Conservation (phyloP, 1,140 invertebrate genomes). For the Drosophila bifasciata region DNA sequence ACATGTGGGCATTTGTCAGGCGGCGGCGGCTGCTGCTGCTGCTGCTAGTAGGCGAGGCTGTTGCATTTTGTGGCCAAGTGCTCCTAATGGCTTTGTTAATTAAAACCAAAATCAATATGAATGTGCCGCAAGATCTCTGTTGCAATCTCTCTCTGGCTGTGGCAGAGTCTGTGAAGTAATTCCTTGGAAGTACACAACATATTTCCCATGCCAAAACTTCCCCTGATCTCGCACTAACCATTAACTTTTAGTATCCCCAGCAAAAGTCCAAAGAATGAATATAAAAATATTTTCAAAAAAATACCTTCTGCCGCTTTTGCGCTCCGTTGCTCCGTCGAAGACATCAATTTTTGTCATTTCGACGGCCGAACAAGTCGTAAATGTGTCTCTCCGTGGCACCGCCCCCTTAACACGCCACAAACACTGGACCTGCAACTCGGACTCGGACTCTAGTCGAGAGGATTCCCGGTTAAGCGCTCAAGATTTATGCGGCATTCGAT, state of each 20-base stretch:
- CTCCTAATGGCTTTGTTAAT: slow-evolving; percentile 79
- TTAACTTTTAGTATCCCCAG: too few relatives aligned
- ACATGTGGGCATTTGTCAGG: slow-evolving; percentile 19
- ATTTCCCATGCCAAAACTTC: too few relatives aligned
- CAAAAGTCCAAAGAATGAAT: too few relatives aligned
- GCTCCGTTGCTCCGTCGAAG: too few relatives aligned
- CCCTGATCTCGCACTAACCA: too few relatives aligned
- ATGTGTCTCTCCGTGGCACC: slow-evolving; percentile 23
- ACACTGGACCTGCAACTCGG: neutral
- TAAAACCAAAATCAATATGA: slow-evolving; percentile 77
- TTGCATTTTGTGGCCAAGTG: slow-evolving; percentile 36
- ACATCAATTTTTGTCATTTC: slow-evolving; percentile 29
- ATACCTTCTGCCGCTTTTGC: neutral
- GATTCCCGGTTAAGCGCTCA: slow-evolving; percentile 26
- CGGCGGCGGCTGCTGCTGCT: too few relatives aligned
- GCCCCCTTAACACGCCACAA: slow-evolving; percentile 6
- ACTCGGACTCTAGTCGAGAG: neutral
- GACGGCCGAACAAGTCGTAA: slow-evolving; percentile 48
- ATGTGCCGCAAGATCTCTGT: slow-evolving; percentile 18
- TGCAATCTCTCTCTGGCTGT: slow-evolving; percentile 22
- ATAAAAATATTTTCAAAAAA: neutral
- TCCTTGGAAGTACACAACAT: too few relatives aligned
- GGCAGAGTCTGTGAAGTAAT: neutral
- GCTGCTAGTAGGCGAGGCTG: slow-evolving; percentile 9
- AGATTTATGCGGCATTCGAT: slow-evolving; percentile 78